Conservation (phyloP, 2,888 invertebrate genomes). For the Belgica antarctica region DNA sequence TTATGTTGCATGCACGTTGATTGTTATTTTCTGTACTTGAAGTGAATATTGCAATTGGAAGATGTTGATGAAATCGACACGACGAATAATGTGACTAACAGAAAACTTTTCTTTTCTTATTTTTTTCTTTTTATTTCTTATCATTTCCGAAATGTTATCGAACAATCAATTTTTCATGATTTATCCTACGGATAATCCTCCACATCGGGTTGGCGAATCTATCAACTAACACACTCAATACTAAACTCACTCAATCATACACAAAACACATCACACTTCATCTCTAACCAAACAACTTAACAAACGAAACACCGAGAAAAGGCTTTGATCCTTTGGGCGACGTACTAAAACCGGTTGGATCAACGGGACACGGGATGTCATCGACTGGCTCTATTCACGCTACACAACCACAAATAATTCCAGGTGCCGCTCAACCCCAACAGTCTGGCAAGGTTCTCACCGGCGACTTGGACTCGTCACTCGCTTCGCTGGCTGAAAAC, state of each 20-base stretch:
- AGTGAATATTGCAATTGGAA: slow-evolving; percentile 23
- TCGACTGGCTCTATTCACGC: slow-evolving; percentile 48
- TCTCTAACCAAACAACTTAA: too few relatives aligned
- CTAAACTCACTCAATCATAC: slow-evolving; percentile 26
- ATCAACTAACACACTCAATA: slow-evolving; percentile 14
- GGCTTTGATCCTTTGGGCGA: slow-evolving; percentile 74
- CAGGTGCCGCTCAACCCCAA: slow-evolving; percentile 49
- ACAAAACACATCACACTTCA: slow-evolving; percentile 20
- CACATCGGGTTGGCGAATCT: not conserved
- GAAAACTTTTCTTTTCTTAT: slow-evolving; percentile 37
- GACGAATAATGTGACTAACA: slow-evolving; percentile 42
- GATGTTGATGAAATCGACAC: not conserved
- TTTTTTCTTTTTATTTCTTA: slow-evolving; percentile 35
- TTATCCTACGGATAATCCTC: not conserved
- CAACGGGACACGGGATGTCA: slow-evolving; percentile 47
- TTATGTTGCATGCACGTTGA: slow-evolving; percentile 10
- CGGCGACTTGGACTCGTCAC: slow-evolving; percentile 89
- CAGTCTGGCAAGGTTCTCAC: slow-evolving; percentile 73
- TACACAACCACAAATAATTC: slow-evolving; percentile 47
- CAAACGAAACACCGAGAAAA: slow-evolving; percentile 48
- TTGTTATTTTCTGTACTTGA: slow-evolving; percentile 11
- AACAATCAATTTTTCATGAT: slow-evolving; percentile 8
- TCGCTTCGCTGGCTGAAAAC: slow-evolving; percentile 91
- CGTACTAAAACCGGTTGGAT: slow-evolving; percentile 63
- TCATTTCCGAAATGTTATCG: slow-evolving; percentile 23